These are phyloP conservation scores for Chelidonichthys spinosus DNA, from an alignment of 2,797 vertebrate species.

Conservation along the genomic window DNA sequence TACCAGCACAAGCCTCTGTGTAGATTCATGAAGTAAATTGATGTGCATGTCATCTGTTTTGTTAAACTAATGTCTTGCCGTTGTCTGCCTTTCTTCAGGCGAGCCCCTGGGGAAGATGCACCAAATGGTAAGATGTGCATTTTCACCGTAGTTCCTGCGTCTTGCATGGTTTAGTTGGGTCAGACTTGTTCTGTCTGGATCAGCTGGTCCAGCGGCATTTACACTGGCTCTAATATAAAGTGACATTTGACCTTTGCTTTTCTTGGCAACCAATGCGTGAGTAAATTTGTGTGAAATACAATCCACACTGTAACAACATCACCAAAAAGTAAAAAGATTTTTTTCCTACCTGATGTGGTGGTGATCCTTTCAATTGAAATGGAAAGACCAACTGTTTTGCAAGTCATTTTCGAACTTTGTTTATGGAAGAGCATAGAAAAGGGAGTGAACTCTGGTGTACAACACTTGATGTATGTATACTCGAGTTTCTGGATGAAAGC, in stretches of 20 bases:
- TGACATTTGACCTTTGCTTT: constrained; percentile 6
- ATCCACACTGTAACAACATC: not conserved
- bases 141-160: constrained; percentile 2
- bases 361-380: not conserved
- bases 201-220: constrained; percentile 19
- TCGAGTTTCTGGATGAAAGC: constrained; percentile 12
- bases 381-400: not conserved
- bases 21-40: not conserved
- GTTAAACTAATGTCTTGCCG: constrained; percentile 2
- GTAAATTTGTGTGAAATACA: not conserved
- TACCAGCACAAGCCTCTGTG: not conserved
- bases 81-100: constrained; percentile 65
- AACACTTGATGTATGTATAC: not conserved
- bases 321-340: not conserved
- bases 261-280: not conserved
- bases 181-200: constrained; percentile 4
- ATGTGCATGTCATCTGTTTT: not conserved
- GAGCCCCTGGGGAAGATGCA: constrained; percentile 88
- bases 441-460: not conserved
- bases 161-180: not conserved
- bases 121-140: constrained; percentile 86
- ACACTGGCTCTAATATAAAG: not conserved
- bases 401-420: not conserved
- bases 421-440: not conserved
- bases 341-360: not conserved